phyloP scores from a whole-genome alignment of 2,797 vertebrate genomes.

The Otolemur crassicaudatus region DNA sequence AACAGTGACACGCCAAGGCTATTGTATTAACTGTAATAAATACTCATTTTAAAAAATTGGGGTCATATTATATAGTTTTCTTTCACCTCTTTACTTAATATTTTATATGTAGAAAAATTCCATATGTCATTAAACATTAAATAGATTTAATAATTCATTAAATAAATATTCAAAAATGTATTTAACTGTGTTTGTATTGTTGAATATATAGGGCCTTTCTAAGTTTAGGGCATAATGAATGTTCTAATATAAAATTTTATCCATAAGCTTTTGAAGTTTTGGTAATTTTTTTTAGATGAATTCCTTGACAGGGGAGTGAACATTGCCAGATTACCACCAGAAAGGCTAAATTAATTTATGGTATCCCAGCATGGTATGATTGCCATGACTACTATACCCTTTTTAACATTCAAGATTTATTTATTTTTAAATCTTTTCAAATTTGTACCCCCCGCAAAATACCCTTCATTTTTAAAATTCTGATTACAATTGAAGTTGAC shows the following conservation, averaged over 20 bases:
- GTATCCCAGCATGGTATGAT: neutral
- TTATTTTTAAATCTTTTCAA: constrained; percentile 49
- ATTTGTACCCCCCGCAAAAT: neutral
- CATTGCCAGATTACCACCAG: neutral
- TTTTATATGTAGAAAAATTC: neutral
- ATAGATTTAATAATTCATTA: constrained; percentile 24
- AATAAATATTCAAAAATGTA: constrained; percentile 17
- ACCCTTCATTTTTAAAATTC: neutral
- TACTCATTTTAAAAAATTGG: neutral
- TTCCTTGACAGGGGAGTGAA: neutral
- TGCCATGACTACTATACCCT: neutral
- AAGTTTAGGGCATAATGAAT: neutral
- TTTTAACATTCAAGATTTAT: constrained; percentile 33
- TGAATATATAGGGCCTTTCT: neutral
- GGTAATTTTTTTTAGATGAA: constrained; percentile 37
- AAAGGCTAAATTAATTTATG: constrained; percentile 11
- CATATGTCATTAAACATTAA: constrained; percentile 10
- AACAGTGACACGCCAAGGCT: neutral
- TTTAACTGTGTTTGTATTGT: constrained; percentile 5
- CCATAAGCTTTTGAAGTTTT: constrained; percentile 39
- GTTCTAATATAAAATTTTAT: constrained; percentile 31
- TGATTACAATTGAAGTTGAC: constrained; percentile 7
- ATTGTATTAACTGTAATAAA: neutral
- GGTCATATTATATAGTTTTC: neutral
- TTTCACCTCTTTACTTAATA: constrained; percentile 17